phyloP scores from a whole-genome alignment of 2,113 vertebrate species.

The Trachemys scripta region DNA sequence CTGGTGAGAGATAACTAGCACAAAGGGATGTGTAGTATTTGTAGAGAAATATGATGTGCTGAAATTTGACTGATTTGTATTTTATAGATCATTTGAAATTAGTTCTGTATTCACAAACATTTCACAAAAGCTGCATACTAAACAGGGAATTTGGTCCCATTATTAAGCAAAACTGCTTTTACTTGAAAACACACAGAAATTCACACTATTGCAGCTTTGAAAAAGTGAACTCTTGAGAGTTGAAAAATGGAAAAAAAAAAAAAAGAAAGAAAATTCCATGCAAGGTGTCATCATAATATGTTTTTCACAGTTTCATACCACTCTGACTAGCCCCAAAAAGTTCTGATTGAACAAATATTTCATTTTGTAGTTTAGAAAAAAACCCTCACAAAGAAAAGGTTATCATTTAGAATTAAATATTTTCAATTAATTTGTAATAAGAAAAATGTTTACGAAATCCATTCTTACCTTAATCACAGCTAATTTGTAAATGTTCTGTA shows the following conservation, averaged over 20 bases:
- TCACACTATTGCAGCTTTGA: neutral
- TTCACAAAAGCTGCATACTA: neutral
- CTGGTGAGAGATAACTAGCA: neutral
- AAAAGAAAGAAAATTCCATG: neutral
- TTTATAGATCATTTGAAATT: neutral
- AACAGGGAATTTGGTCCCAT: neutral
- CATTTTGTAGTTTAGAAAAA: neutral
- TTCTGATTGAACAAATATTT: neutral
- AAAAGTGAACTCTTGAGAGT: neutral
- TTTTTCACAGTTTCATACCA: neutral
- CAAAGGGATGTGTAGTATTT: neutral
- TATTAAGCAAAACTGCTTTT: neutral
- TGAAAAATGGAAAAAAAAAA: neutral
- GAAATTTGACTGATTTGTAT: neutral
- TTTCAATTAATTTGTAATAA: neutral
- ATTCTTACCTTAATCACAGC: slow-evolving; percentile 70
- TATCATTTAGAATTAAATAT: neutral
- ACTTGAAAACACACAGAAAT: neutral
- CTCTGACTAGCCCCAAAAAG: neutral
- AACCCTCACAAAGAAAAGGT: neutral
- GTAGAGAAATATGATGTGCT: neutral
- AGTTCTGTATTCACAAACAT: neutral
- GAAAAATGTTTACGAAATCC: neutral
- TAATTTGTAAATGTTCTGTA: slow-evolving; percentile 56
- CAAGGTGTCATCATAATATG: neutral